Evolutionary conservation across 2,888 invertebrate species (phyloP), one percentile per base, ranked within the genome.

Genomic region (Sussaba pulchella): DNA sequence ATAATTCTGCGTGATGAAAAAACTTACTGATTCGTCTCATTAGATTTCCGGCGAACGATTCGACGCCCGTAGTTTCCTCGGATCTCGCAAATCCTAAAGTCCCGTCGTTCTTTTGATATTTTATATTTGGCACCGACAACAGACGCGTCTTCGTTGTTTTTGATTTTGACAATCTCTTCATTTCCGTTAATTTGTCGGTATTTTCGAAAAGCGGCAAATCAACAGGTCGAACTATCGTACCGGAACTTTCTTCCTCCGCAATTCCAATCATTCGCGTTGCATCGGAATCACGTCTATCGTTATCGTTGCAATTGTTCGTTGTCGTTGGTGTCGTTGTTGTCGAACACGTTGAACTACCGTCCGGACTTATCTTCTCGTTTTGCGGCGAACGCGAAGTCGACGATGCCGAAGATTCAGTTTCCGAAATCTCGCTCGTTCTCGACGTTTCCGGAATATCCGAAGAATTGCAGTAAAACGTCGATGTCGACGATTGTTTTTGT

Each of bases 21-120:
- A 57, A 97, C 97, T 97, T 96, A 97, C 97, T 96, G 95, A 97
- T 96, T 94, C 96, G 95, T 92, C 97, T 94, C 94, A 96, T 96
- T 88, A 97, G 93, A 94, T 94, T 95, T 91, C 96, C 95, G 87
- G 96, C 95, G 93, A 96, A 95, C 82, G 95, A 93, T 76, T 90
- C 90, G 85, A 85, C 84, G 63, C 69, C 77, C 64, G 84, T 71
- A 66, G 78, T 77, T 41, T 80, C 84, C 69, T 81, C 85, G 61
- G 80, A 59, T 74, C 67, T 83, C 64, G 74, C 9, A 21, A 64
- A 10, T 19, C 52, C 91, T 83, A 87, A 87, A 84, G 88, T 85
- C 84, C 89, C 90, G 64, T 86, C 87, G 85, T 93, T 92, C 84
- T 94, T 94, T 86, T 93, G 92, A 88, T 93, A 94, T 91, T 96